phyloP scores from a whole-genome alignment of 2,888 invertebrate species.

The Ischnus inquisitorius region DNA sequence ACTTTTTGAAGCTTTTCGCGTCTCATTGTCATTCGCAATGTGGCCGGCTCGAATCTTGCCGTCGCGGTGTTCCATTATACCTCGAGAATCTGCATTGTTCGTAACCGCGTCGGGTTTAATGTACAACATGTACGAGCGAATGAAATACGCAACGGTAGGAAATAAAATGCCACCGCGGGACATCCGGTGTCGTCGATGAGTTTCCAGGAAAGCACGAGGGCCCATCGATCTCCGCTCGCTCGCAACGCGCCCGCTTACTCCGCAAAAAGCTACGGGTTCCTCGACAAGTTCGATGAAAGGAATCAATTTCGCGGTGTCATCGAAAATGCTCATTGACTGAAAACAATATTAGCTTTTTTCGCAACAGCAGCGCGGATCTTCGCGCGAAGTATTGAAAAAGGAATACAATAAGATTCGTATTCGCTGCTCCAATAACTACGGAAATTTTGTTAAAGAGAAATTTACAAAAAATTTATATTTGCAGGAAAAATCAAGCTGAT shows the following conservation, averaged over 20 bases:
- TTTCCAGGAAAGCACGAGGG: constrained; percentile 53
- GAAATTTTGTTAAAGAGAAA: neutral
- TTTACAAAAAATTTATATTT: neutral
- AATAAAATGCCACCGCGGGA: constrained; percentile 29
- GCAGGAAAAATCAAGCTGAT: neutral
- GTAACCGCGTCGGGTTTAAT: constrained; percentile 30
- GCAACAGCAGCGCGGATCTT: neutral
- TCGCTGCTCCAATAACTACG: neutral
- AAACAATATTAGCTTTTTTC: neutral
- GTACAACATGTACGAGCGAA: constrained; percentile 14
- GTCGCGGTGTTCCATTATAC: neutral
- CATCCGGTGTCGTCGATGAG: constrained; percentile 46
- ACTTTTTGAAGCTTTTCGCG: neutral
- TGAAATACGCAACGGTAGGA: constrained; percentile 50
- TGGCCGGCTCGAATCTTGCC: constrained; percentile 1
- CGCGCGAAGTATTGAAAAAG: neutral
- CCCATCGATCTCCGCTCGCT: constrained; percentile 31
- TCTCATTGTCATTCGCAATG: neutral
- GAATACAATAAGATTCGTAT: neutral
- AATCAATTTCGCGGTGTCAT: constrained; percentile 5
- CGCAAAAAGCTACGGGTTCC: constrained; percentile 30
- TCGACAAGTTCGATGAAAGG: constrained; percentile 1
- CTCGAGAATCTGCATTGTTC: constrained; percentile 56
- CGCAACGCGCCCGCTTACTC: constrained; percentile 49
- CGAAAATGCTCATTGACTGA: neutral